phyloP scores from a whole-genome alignment of 2,797 vertebrate species.

The Danio aesculapii region DNA sequence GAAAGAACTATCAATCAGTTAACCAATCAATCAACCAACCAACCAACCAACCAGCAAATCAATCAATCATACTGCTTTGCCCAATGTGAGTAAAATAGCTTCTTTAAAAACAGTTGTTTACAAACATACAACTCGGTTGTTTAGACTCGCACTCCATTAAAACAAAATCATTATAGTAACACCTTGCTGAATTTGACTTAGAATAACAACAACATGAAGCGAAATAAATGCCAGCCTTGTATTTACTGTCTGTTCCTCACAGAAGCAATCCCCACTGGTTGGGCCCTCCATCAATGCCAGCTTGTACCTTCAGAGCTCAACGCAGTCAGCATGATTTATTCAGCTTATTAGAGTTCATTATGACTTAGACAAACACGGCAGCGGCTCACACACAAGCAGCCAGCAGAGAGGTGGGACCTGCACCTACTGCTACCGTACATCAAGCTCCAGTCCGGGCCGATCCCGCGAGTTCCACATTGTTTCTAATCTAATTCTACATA shows the following conservation, averaged over 20 bases:
- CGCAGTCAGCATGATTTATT: slow-evolving; percentile 81
- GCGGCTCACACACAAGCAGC: slow-evolving; percentile 71
- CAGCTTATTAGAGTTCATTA: slow-evolving; percentile 82
- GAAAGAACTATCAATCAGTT: no score
- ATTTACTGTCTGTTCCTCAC: slow-evolving; percentile 45
- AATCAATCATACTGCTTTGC: background rate
- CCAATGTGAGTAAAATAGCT: background rate
- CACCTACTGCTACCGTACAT: slow-evolving; percentile 23
- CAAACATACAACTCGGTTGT: background rate
- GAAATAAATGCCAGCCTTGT: slow-evolving; percentile 9
- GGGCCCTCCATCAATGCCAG: slow-evolving; percentile 79
- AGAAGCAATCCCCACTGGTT: slow-evolving; percentile 35
- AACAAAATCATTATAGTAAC: slow-evolving; percentile 18
- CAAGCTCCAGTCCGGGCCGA: slow-evolving; percentile 71
- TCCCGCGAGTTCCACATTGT: slow-evolving; percentile 72
- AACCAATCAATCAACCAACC: no score
- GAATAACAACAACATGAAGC: slow-evolving; percentile 22
- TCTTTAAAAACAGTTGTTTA: background rate
- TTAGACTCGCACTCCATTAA: background rate
- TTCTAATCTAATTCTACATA: slow-evolving; percentile 86
- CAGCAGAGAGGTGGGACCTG: slow-evolving; percentile 38
- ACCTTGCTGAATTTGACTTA: slow-evolving; percentile 11
- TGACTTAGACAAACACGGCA: slow-evolving; percentile 77
- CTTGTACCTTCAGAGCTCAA: slow-evolving; percentile 70
- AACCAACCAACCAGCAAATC: no score